A percentile compares a stretch with the other conserved stretches of the same genome.
Conservation (phyloP, 2,888 invertebrate species). For the Tenthredo livida region DNA sequence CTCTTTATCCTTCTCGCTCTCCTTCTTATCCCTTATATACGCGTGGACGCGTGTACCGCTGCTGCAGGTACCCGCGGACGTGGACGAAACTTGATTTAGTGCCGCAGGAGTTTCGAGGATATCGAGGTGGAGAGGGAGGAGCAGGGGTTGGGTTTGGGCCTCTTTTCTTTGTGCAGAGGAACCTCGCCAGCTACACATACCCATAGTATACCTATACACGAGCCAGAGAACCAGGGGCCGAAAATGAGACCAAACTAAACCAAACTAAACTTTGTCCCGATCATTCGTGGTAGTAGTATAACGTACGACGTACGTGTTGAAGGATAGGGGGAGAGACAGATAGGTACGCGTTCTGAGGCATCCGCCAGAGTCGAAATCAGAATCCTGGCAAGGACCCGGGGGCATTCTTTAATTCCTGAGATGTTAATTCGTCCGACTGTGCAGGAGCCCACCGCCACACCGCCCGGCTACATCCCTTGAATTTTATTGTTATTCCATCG, state of each 20-base stretch:
- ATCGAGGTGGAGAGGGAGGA: background rate
- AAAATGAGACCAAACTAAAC: slow-evolving; percentile 42
- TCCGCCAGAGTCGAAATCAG: slow-evolving; percentile 13
- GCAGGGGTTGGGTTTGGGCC: background rate
- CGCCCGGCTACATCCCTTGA: slow-evolving; percentile 11
- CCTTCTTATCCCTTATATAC: slow-evolving; percentile 55
- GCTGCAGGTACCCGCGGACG: slow-evolving; percentile 43
- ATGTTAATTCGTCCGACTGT: slow-evolving; percentile 42
- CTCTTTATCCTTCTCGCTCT: slow-evolving; percentile 59
- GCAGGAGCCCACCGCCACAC: background rate
- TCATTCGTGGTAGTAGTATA: slow-evolving; percentile 25
- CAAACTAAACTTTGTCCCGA: slow-evolving; percentile 25
- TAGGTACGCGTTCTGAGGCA: background rate
- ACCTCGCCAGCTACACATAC: slow-evolving; percentile 58
- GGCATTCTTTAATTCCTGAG: slow-evolving; percentile 51
- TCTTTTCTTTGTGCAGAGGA: slow-evolving; percentile 57
- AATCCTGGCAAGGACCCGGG: slow-evolving; percentile 41
- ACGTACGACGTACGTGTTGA: slow-evolving; percentile 38
- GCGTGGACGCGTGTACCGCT: slow-evolving; percentile 43
- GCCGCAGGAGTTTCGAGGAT: slow-evolving; percentile 64
- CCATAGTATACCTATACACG: slow-evolving; percentile 26
- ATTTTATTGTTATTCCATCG: slow-evolving; percentile 35
- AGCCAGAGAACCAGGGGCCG: slow-evolving; percentile 56
- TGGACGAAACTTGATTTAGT: slow-evolving; percentile 71
- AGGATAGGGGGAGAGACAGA: background rate